Base-by-base conservation (phyloP, 2,113 vertebrate genomes). In the Calonectris borealis region DNA sequence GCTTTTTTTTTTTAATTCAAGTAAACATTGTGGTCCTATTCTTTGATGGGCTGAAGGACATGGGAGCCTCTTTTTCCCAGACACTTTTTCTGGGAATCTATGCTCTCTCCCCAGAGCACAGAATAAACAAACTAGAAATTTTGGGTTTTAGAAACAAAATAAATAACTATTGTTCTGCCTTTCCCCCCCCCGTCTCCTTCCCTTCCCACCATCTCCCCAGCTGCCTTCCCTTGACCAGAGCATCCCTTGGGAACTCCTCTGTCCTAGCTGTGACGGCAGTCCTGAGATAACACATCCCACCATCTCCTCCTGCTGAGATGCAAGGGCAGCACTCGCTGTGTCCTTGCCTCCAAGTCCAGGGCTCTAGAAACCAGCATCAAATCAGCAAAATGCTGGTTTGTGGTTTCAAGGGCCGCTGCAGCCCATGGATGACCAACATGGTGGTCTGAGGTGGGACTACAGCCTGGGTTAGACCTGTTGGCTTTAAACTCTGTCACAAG, bases 41-140 rank as follows among this genome's bases (percentile, higher is more conserved):
- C 83, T 94, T 88, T 93, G 86, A 79, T 72, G 4, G 1, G 27
- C 7, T 80, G 70, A 88, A 86, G 22, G 49, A 93, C 49, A 83
- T 34, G 32, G 32, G 75, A 95, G 7, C 73, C 18, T 91, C 66
- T 91, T 81, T 91, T 97, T 94, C 94, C 95, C 93, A 95, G 89
- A 76, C 9, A 8, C 7, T 82, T 73, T 58, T 96, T 81, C 86
- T 97, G 89, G 93, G 96, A 94, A 96, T 90, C 83, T 68, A 1
- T 2, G 1, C 8, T 49, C n/a, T 46, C 70, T 58, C 40, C 14
- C 2, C 62, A 44, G 78, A 80, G 75, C 0, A 0, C 49, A 94
- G 86, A 83, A 91, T 66, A 97, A 97, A 95, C 73, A 97, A 94
- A 95, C 58, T 44, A 38, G 51, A 94, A 79, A 77, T 83, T 89